Base-by-base conservation (phyloP, 2,888 invertebrate species). In the Odontothrips loti region DNA sequence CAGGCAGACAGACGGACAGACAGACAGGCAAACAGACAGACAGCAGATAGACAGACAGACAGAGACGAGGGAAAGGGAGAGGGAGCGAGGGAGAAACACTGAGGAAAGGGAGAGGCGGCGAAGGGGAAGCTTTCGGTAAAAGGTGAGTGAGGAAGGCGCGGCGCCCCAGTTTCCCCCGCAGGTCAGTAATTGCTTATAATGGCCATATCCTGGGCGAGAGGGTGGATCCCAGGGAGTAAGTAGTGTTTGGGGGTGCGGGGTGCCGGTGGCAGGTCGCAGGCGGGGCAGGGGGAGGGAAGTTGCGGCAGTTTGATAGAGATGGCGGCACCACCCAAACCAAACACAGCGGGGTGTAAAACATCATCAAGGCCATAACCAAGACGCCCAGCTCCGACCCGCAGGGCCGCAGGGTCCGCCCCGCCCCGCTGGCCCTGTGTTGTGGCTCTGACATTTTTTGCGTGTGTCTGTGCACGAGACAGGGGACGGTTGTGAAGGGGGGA, bases 131-230 rank as follows among this genome's bases (percentile, higher is more conserved):
- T 48, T 17, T n/a, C 63, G 63, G 63, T 17, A 63, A 11, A 68
- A 68, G 68, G 68, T 68, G 68, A 68, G 68, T 23, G 23, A 68
- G 58, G 20, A n/a, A 58, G 58, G 58, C 58, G 58, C 58, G 51
- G 51, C 58, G 58, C 58, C 68, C 68, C 23, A 68, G 68, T 68
- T n/a, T 68, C 23, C 68, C 68, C 68, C 23, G 23, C 68, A 68
- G 68, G 68, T 68, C 68, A 68, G 68, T 68, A 68, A 68, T 68
- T 68, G 68, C 68, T 68, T 23, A 68, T 68, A 68, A 68, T 68
- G 68, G 68, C 68, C 68, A 68, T 68, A 23, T 68, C 27, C 68
- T 68, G 68, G 23, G 68, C 68, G 68, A 11, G 23, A 68, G 68
- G 68, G 27, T 68, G 11, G 68, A 68, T 68, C 9, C 68, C 68